Conservation (phyloP, 35 echinoderm and acorn worm genomes). For the Stichopus chloronotus region DNA sequence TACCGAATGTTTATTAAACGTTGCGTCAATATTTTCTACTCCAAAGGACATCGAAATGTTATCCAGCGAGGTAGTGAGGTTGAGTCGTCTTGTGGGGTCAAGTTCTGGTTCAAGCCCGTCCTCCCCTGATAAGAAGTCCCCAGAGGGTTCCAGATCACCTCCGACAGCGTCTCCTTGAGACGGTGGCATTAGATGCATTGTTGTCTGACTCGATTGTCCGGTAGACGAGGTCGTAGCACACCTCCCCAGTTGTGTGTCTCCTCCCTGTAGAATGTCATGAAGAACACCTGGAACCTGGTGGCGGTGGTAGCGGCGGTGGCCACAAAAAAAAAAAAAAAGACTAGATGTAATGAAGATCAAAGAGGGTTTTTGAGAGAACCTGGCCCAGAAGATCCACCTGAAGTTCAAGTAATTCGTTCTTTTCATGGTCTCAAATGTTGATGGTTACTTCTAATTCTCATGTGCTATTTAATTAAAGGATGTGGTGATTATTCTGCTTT, state of each 20-base stretch:
- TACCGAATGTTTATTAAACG: no score
- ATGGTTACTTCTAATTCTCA: no score
- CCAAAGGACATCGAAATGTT: constrained; percentile 89
- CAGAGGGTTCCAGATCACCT: background rate
- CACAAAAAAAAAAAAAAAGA: background rate
- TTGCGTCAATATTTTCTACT: background rate
- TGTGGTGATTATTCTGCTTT: no score
- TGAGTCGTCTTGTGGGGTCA: constrained; percentile 78
- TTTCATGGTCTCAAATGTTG: no score
- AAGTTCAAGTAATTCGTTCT: no score
- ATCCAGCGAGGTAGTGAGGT: constrained; percentile 82
- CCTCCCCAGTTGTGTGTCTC: background rate
- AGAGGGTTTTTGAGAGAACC: background rate
- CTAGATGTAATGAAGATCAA: background rate
- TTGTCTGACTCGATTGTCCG: background rate
- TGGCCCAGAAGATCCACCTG: no score
- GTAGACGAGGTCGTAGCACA: background rate
- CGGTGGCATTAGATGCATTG: background rate
- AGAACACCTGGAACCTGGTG: background rate
- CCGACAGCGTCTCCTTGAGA: constrained; percentile 31
- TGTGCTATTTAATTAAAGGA: no score
- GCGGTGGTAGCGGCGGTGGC: background rate
- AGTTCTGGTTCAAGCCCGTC: constrained; percentile 65
- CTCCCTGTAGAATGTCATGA: constrained; percentile 5
- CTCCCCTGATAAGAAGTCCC: constrained; percentile 53